Evolutionary conservation across 2,888 invertebrate species (phyloP), one percentile per base, ranked within the genome.

Genomic region (Cetonia aurata): DNA sequence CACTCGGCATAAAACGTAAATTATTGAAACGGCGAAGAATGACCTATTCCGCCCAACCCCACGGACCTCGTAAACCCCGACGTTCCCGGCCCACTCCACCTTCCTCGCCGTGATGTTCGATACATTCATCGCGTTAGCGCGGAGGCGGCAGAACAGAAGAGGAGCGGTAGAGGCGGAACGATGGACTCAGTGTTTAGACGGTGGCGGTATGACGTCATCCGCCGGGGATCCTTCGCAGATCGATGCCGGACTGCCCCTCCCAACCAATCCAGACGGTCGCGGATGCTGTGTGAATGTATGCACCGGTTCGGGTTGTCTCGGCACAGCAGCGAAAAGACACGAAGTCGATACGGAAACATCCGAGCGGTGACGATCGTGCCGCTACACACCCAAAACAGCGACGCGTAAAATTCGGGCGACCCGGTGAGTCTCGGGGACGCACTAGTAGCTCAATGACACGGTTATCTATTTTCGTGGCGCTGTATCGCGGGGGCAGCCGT

Each of bases 161-260:
- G 55, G 17, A 19, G 19, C 52, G 19, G 52, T 17, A 10, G 17
- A 19, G 46, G 59, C 46, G 46, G 33, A 37, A n/a, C 48, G 66
- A 69, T 57, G 53, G 55, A 62, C 71, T 79, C 79, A 79, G 76
- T 80, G 81, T 80, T 80, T 80, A 77, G 76, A 76, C 72, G 77
- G 76, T 80, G 80, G 80, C 80, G 79, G 79, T 77, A 75, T 80
- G 80, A 81, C 81, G 81, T 81, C 80, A 81, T 78, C 79, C 74
- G 77, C 79, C 76, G 50, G 76, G 75, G 75, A 75, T 74, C 73
- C 74, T 74, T 74, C 37, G 72, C 75, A 48, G 76, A 76, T 76
- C 76, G 76, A 76, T 76, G 74, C 48, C 62, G 62, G 52, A 70
- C 72, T 71, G 74, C 76, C 76, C 76, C 75, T 74, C 76, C 75